A percentile compares a stretch with the other conserved stretches of the same genome.
phyloP scores from a whole-genome alignment of 2,888 invertebrate species.

The Lissocephala sabroskyi region DNA sequence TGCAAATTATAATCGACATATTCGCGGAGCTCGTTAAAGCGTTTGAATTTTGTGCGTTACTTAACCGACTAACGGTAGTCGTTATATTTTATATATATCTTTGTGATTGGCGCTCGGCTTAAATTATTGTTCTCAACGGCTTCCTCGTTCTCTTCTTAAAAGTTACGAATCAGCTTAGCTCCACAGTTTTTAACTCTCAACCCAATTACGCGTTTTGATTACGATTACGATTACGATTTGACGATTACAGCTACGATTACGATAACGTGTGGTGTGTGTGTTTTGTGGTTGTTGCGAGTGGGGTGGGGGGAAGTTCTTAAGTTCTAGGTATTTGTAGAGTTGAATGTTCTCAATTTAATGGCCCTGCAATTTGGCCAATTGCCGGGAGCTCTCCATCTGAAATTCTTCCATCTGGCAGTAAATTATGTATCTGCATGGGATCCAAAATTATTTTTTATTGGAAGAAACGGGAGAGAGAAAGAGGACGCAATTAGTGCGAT shows the following conservation, averaged over 20 bases:
- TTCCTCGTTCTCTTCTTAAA: constrained; percentile 44
- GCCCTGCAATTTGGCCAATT: constrained; percentile 70
- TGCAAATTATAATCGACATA: too few relatives aligned
- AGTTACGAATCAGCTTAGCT: constrained; percentile 53
- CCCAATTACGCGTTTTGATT: neutral
- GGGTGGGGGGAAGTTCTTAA: too few relatives aligned
- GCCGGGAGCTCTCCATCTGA: constrained; percentile 81
- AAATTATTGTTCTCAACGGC: constrained; percentile 61
- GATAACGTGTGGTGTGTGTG: too few relatives aligned
- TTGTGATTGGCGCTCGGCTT: constrained; percentile 53
- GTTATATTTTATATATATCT: too few relatives aligned
- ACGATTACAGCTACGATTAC: neutral
- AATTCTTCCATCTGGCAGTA: constrained; percentile 90
- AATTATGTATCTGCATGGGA: constrained; percentile 81
- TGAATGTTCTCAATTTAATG: constrained; percentile 34
- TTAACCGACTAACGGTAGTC: too few relatives aligned
- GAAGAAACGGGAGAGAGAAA: constrained; percentile 29
- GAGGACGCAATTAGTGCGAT: too few relatives aligned
- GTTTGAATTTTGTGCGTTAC: too few relatives aligned
- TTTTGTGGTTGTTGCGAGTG: too few relatives aligned
- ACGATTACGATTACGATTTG: too few relatives aligned
- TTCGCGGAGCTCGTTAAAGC: too few relatives aligned
- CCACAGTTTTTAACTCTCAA: too few relatives aligned
- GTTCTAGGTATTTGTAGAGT: too few relatives aligned
- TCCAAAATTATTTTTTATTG: constrained; percentile 28